Base-by-base conservation (phyloP, 2,797 vertebrate species). In the Sebastes nivosus region DNA sequence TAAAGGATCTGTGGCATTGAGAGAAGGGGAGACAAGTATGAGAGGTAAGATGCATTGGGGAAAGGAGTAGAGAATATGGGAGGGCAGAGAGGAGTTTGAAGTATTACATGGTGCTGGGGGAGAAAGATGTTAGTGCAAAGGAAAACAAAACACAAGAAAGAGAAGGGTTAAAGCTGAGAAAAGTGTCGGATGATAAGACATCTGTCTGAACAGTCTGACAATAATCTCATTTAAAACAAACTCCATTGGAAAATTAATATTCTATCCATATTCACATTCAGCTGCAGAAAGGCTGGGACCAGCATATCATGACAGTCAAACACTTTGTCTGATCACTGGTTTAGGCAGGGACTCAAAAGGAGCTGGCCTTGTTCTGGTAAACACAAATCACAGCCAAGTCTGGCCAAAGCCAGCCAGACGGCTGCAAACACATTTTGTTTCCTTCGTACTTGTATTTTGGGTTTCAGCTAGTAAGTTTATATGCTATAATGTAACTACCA, bases 1-100 rank as follows among this genome's bases (percentile, higher is more conserved):
- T 82, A 73, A 82, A 79, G 87, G 84, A 93, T 87, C 74, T 59
- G 71, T 68, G 78, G 80, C 77, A 52, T 4, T 69, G 79, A 67
- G 78, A 79, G 59, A 14, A 46, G 14, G n/a, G 50, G 65, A 71
- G 34, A 74, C 2, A 52, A 67, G 61, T 73, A 59, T 60, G 32
- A 74, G 69, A 84, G 68, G 69, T 34, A 70, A 63, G 72, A 80
- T 46, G 60, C 77, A 70, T 8, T 25, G 59, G 80, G 75, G 57
- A 66, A 83, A 30, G 42, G 65, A 80, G 75, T 18, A 13, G 61
- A 77, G 74, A 67, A 73, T 50, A 73, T 71, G 61, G 68, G 72
- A 84, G 72, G 82, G 68, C 36, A 79, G 72, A 83, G 75, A 25
- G 38, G 79, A 77, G 57, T 52, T 84, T 85, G 75, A 80, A 79